These are phyloP conservation scores for silkworm (Bombyx mori) DNA, from an alignment of 1,140 invertebrate genomes.

Conservation along the genomic window ASM3026992v2 NC_085115.1:8286001-8286500, in stretches of 20 bases:
- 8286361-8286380: background rate
- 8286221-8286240: no score
- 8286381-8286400: background rate
- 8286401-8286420: no score
- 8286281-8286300: background rate
- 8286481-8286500: no score
- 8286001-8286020: conserved; percentile 38
- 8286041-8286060: conserved; percentile 30
- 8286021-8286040: conserved; percentile 21
- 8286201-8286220: background rate
- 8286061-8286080: conserved; percentile 30
- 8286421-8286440: no score
- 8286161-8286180: background rate
- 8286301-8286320: no score
- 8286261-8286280: background rate
- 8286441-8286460: no score
- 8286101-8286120: conserved; percentile 9
- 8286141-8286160: background rate
- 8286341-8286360: background rate
- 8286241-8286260: no score
- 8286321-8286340: background rate
- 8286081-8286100: conserved; percentile 20
- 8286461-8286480: no score
- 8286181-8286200: background rate
- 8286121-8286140: conserved; percentile 1